These are phyloP conservation scores for Lepus townsendii DNA, from an alignment of 2,797 vertebrate species.

Conservation along the genomic window DNA sequence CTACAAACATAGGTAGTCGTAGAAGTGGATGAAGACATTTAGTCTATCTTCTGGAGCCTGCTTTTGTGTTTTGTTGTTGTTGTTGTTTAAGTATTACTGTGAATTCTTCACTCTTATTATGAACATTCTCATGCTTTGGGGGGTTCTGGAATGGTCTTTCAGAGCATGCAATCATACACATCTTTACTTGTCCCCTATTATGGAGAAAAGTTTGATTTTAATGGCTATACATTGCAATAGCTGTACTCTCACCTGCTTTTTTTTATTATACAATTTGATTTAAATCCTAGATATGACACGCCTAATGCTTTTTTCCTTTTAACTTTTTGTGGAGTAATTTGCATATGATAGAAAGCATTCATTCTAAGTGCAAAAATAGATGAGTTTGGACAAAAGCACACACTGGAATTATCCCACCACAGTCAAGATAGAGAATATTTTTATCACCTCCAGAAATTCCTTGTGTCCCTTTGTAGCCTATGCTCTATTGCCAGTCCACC, in stretches of 20 bases:
- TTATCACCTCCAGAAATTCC: background rate
- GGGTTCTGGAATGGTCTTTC: background rate
- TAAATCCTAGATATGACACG: background rate
- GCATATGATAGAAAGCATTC: background rate
- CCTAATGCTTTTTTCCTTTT: background rate
- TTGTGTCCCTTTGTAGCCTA: background rate
- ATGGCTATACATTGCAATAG: background rate
- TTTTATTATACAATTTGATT: background rate
- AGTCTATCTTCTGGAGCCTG: background rate
- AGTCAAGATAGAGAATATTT: background rate
- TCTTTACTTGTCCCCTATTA: background rate
- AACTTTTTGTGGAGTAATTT: background rate
- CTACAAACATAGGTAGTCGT: background rate
- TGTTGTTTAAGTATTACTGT: background rate
- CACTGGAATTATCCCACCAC: background rate
- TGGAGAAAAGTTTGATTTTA: slow-evolving; percentile 17
- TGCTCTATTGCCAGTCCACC: background rate
- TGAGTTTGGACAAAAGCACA: background rate
- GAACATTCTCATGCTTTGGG: background rate
- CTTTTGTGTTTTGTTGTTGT: background rate
- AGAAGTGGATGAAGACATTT: background rate
- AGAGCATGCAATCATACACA: rapidly evolving
- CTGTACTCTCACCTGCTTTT: background rate
- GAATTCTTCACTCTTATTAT: background rate
- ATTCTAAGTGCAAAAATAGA: background rate